Conservation (phyloP, 2,797 vertebrate genomes). For the Pteropus rufus region DNA sequence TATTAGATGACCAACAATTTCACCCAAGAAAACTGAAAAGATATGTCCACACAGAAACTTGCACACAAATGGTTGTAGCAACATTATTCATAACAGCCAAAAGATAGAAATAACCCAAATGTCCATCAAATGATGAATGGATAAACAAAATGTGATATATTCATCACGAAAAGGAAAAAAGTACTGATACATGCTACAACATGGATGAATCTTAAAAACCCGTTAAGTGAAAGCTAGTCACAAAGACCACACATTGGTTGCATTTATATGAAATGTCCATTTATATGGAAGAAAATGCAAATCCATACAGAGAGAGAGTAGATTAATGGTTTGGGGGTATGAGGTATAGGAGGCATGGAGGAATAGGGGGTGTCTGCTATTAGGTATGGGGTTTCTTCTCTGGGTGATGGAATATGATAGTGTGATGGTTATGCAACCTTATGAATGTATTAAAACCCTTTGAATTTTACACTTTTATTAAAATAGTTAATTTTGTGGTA, state of each 20-base stretch:
- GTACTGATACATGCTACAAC: background rate
- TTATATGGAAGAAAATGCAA: background rate
- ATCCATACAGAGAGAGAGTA: background rate
- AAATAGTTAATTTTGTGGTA: background rate
- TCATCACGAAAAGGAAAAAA: background rate
- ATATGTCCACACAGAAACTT: background rate
- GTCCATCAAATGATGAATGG: background rate
- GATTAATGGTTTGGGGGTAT: background rate
- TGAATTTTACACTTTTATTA: background rate
- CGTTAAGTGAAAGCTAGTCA: background rate
- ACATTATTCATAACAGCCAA: background rate
- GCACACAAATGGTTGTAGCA: background rate
- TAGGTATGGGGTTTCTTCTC: background rate
- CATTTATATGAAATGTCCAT: background rate
- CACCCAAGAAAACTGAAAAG: background rate
- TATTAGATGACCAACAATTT: background rate
- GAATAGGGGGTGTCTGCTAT: background rate
- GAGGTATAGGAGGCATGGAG: background rate
- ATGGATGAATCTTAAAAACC: background rate
- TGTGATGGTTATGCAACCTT: background rate
- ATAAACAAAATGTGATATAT: background rate
- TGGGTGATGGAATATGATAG: background rate
- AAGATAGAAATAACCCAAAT: background rate
- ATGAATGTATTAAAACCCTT: background rate
- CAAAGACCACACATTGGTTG: background rate